Percentiles rank a stretch among this genome's conserved stretches.
Evolutionary conservation across 1,140 invertebrate species (phyloP).

Genomic region (Drosophila pectinifera): DNA sequence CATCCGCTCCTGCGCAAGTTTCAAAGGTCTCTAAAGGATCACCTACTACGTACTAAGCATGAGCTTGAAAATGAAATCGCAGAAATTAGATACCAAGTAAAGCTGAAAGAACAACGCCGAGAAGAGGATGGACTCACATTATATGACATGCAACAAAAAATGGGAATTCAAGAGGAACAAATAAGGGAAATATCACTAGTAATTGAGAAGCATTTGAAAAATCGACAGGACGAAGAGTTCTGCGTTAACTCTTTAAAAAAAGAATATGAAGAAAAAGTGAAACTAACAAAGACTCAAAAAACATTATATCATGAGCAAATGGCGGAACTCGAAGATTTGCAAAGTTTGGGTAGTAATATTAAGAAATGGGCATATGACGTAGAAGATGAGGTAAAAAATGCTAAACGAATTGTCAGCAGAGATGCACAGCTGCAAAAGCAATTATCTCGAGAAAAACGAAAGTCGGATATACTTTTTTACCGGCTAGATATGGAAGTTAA

Average conservation of each 20-base stretch:
- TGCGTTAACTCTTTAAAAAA: conserved; percentile 75
- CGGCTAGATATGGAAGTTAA: conserved; percentile 86
- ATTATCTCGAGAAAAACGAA: conserved; percentile 85
- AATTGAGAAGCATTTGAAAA: conserved; percentile 83
- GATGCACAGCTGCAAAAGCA: conserved; percentile 85
- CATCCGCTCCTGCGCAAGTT: conserved; percentile 89
- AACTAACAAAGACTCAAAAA: conserved; percentile 83
- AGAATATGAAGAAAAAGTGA: conserved; percentile 78
- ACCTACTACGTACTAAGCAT: conserved; percentile 86
- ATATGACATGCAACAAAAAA: conserved; percentile 86
- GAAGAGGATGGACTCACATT: conserved; percentile 85
- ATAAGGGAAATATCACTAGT: conserved; percentile 86
- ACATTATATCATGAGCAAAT: conserved; percentile 80
- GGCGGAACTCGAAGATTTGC: conserved; percentile 85
- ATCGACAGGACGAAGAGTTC: conserved; percentile 83
- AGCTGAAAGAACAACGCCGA: conserved; percentile 83
- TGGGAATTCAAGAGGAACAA: conserved; percentile 85
- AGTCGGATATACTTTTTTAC: conserved; percentile 86
- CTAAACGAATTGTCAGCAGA: conserved; percentile 86
- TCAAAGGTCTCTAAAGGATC: conserved; percentile 87
- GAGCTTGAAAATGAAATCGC: conserved; percentile 87
- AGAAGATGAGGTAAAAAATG: conserved; percentile 85
- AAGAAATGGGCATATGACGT: conserved; percentile 86
- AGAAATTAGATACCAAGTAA: conserved; percentile 86
- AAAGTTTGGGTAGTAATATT: conserved; percentile 85